Evolutionary conservation across 2,797 vertebrate genomes (phyloP).

Genomic region (Danio jaintianensis): DNA sequence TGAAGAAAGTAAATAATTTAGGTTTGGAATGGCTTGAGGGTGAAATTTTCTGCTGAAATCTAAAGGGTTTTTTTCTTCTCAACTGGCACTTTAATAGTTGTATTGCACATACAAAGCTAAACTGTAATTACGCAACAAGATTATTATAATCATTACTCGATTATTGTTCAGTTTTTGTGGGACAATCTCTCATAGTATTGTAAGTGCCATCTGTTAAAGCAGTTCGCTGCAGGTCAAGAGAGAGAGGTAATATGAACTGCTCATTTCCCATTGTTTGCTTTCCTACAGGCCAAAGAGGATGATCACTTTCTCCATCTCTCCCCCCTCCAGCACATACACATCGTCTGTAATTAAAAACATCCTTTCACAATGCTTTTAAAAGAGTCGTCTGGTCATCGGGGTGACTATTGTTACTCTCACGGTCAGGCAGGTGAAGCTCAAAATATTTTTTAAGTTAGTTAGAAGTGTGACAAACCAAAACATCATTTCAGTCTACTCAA

Average conservation of each 20-base stretch:
- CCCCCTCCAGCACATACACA: constrained; percentile 29
- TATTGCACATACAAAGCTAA: constrained; percentile 4
- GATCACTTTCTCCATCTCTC: constrained; percentile 65
- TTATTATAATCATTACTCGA: constrained; percentile 6
- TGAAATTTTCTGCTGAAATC: no score
- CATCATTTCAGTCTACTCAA: no score
- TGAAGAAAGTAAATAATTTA: neutral
- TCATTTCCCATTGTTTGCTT: constrained; percentile 82
- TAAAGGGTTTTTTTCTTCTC: no score
- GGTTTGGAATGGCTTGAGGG: neutral
- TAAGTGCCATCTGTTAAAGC: constrained; percentile 69
- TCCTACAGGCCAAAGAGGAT: constrained; percentile 72
- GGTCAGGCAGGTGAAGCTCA: neutral
- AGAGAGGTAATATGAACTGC: constrained; percentile 78
- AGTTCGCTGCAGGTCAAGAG: constrained; percentile 66
- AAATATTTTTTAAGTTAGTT: neutral
- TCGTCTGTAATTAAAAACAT: constrained; percentile 67
- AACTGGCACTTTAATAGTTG: neutral
- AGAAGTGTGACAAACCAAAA: neutral
- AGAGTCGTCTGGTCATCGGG: constrained; percentile 12
- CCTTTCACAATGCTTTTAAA: constrained; percentile 43
- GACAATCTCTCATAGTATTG: constrained; percentile 39
- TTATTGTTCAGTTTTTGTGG: constrained; percentile 34
- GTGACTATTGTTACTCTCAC: constrained; percentile 8
- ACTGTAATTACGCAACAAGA: constrained; percentile 37